phyloP scores from a whole-genome alignment of 2,113 vertebrate genomes.

The Geothlypis trichas region DNA sequence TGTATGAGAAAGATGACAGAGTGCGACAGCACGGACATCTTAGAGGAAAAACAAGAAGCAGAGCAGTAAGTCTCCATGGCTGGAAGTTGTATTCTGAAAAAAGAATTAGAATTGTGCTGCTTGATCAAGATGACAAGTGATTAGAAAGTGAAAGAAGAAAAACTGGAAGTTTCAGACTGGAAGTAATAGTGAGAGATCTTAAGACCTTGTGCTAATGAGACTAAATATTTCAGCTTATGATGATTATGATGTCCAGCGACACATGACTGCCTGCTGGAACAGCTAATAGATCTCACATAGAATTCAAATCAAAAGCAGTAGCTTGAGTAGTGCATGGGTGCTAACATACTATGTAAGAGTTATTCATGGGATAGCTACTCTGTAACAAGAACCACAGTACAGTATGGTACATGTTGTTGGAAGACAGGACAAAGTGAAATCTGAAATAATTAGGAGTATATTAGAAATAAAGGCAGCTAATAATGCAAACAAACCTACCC shows the following conservation, averaged over 20 bases:
- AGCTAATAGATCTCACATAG: not conserved
- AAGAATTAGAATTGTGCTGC: not conserved
- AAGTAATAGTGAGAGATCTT: not conserved
- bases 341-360: not conserved
- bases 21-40: not conserved
- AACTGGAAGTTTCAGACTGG: not conserved
- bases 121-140: not conserved
- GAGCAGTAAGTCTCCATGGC: not conserved
- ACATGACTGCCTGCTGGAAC: not conserved
- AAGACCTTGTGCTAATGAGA: not conserved
- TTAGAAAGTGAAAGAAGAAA: not conserved
- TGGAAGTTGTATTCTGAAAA: not conserved
- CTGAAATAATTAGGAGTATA: not conserved
- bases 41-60: not conserved
- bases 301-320: not conserved
- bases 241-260: not conserved
- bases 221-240: not conserved
- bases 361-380: not conserved
- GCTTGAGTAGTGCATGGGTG: not conserved
- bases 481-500: not conserved
- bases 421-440: not conserved
- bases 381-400: not conserved
- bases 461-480: not conserved
- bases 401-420: not conserved
- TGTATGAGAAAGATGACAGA: not conserved